phyloP scores from a whole-genome alignment of 2,113 vertebrate genomes.

The Pachypanchax playfairii region DNA sequence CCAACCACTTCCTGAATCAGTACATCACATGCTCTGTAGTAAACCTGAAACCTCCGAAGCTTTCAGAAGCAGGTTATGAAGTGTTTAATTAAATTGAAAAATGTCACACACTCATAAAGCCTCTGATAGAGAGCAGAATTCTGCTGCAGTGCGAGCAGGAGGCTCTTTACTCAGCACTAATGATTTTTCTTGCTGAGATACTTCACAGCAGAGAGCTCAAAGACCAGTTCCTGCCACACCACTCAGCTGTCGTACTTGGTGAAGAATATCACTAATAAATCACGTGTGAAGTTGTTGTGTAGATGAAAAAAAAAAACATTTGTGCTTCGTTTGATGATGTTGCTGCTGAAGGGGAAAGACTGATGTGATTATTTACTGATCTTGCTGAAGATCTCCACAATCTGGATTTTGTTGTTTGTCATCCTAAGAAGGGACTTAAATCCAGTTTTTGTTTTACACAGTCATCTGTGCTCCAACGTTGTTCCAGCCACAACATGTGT shows the following conservation, averaged over 20 bases:
- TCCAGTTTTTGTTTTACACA: no score
- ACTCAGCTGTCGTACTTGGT: background rate
- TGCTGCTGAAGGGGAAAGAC: no score
- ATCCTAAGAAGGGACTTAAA: no score
- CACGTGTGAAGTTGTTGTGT: background rate
- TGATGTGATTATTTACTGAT: background rate
- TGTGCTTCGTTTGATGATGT: slow-evolving; percentile 5
- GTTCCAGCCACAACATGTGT: no score
- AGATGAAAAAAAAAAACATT: slow-evolving; percentile 25
- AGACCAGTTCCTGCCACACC: slow-evolving; percentile 27
- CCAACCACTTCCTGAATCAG: no score
- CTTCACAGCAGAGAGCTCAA: slow-evolving; percentile 21
- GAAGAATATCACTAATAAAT: slow-evolving; percentile 33
- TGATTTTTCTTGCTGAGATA: slow-evolving; percentile 52
- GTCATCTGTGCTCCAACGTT: no score
- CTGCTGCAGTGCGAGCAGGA: slow-evolving; percentile 48
- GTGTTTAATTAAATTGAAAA: slow-evolving; percentile 63
- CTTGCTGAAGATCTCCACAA: background rate
- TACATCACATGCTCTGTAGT: no score
- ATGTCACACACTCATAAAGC: slow-evolving; percentile 9
- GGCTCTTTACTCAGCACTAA: slow-evolving; percentile 63
- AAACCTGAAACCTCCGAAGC: no score
- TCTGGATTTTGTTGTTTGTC: no score
- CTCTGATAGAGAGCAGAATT: slow-evolving; percentile 43
- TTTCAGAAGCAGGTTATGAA: no score